phyloP scores from a whole-genome alignment of 2,888 invertebrate genomes.

The Drosophila imparisetae region DNA sequence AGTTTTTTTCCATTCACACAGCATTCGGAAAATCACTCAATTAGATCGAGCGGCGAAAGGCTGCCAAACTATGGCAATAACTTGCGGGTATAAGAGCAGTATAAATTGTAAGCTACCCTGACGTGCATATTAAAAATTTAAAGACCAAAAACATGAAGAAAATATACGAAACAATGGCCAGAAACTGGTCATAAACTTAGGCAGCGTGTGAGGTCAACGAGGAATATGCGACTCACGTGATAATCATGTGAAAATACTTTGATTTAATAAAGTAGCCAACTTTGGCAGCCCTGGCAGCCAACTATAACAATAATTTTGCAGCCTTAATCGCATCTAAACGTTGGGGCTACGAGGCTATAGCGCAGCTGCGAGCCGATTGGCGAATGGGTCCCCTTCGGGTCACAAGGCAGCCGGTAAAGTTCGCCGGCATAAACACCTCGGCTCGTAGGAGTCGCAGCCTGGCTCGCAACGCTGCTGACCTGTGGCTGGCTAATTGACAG shows the following conservation, averaged over 20 bases:
- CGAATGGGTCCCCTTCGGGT: constrained; percentile 45
- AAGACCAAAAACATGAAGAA: background rate
- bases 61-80: constrained; percentile 58
- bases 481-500: constrained; percentile 84
- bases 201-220: constrained; percentile 62
- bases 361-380: constrained; percentile 48
- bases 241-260: constrained; percentile 80
- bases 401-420: constrained; percentile 63
- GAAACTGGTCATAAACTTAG: constrained; percentile 44
- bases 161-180: constrained; percentile 42
- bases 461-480: constrained; percentile 71
- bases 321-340: constrained; percentile 79
- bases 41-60: constrained; percentile 74
- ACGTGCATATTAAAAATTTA: constrained; percentile 40
- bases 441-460: constrained; percentile 31
- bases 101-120: constrained; percentile 24
- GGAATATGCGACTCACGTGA: constrained; percentile 69
- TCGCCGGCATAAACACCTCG: constrained; percentile 74
- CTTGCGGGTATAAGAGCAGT: constrained; percentile 30
- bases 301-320: constrained; percentile 79
- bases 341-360: constrained; percentile 32
- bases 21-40: constrained; percentile 72
- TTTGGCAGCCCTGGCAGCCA: constrained; percentile 59
- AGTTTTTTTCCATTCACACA: constrained; percentile 50
- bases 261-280: constrained; percentile 81